phyloP scores from a whole-genome alignment of 53 echinoderm and acorn worm genomes.

The Hippasteria phrygiana region DNA sequence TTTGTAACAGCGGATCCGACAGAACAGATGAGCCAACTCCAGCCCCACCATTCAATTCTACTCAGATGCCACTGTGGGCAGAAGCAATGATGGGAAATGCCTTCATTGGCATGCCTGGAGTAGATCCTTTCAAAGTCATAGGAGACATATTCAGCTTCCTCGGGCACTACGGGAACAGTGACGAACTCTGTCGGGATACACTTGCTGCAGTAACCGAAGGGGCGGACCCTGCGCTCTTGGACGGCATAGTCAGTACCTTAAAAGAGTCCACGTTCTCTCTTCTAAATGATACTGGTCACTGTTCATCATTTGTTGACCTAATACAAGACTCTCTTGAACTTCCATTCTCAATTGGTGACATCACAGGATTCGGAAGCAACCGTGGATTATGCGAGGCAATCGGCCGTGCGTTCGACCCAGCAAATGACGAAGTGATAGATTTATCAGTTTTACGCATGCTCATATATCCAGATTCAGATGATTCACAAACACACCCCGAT shows the following conservation, averaged over 20 bases:
- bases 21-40: not conserved
- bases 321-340: slow-evolving; percentile 12
- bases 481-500: not conserved
- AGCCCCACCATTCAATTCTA: not conserved
- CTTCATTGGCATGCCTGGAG: not conserved
- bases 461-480: not conserved
- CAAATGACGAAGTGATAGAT: not conserved
- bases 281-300: slow-evolving; percentile 7
- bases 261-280: not conserved
- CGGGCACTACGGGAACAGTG: slow-evolving; percentile 32
- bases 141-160: slow-evolving; percentile 18
- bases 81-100: not conserved
- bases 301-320: slow-evolving; percentile 18
- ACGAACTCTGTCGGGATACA: slow-evolving; percentile 31
- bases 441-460: not conserved
- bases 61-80: slow-evolving; percentile 20
- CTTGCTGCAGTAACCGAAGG: slow-evolving; percentile 14
- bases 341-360: slow-evolving; percentile 12
- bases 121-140: slow-evolving; percentile 10
- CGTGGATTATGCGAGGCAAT: slow-evolving; percentile 16
- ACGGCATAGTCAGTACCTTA: slow-evolving; percentile 12
- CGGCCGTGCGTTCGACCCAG: slow-evolving; percentile 24
- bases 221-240: not conserved
- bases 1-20: not conserved
- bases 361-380: slow-evolving; percentile 32